Evolutionary conservation across 2,888 invertebrate genomes (phyloP), one percentile per base, ranked within the genome.

Genomic region (Temnothorax unifasciatus): DNA sequence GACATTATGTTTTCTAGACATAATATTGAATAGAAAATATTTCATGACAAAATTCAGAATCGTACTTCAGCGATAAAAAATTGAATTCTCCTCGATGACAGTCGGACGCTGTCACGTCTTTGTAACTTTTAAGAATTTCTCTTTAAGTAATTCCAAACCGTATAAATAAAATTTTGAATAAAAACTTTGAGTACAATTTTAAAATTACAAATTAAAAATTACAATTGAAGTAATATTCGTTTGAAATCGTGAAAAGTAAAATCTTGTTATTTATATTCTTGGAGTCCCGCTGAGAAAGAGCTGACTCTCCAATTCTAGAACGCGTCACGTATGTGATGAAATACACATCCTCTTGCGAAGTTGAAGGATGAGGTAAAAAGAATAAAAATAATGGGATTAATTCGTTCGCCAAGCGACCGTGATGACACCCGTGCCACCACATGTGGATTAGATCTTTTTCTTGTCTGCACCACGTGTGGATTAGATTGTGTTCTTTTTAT

Each of bases 301-400:
- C 8, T 34, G 11, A 5, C 8, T 29, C 34, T 61, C 44, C 29
- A 59, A 61, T 34, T 61, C 9, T 13, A 21, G 44, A 18, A 75
- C 61, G 29, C 47, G 5, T 5, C 15, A 38, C 38, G 21, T 54
- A 25, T 38, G 34, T 41, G 41, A 50, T 41, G 41, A 50, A 54
- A 76, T 44, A 41, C n/a, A 18, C 25, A 59, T 44, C 57, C 57
- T 59, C 38, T 63, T 34, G 15, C 6, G 47, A 52, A 41, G 25
- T 47, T 21, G 50, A 64, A 74, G 44, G 66, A 76, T 54, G 13
- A 44, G 73, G 41, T 21, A 75, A 76, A 64, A 47, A 63, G 82
- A 75, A 71, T 44, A 74, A 88, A 89, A 90, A 85, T 89, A 89
- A 90, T 84, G 88, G 88, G 88, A 90, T 90, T 92, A 90, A 92